Percentiles rank a stretch among this genome's conserved stretches.
Conservation (phyloP, 2,888 invertebrate genomes). For the Piscicola geometra region DNA sequence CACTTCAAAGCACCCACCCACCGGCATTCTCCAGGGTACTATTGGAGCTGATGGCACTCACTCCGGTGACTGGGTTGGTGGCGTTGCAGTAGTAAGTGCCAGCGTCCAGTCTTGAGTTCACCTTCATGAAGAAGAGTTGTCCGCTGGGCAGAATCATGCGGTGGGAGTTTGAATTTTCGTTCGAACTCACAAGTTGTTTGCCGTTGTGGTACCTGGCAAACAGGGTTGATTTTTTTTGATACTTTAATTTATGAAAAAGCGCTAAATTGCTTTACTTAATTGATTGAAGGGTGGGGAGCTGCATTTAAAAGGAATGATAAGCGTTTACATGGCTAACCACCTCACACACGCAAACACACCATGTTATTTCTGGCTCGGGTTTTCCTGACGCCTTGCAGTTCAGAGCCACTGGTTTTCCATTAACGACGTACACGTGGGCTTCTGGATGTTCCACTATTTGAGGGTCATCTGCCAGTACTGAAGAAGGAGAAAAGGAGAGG, state of each 20-base stretch:
- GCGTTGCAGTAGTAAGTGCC: constrained; percentile 45
- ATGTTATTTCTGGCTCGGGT: constrained; percentile 73
- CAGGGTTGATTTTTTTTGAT: background rate
- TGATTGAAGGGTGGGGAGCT: too few relatives aligned
- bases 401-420: constrained; percentile 91
- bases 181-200: constrained; percentile 64
- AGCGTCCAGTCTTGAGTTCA: constrained; percentile 62
- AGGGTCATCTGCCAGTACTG: constrained; percentile 58
- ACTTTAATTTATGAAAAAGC: too few relatives aligned
- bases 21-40: constrained; percentile 44
- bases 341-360: too few relatives aligned
- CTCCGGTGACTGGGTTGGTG: constrained; percentile 42
- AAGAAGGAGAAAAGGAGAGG: background rate
- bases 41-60: constrained; percentile 42
- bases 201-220: constrained; percentile 77
- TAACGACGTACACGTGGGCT: constrained; percentile 81
- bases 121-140: constrained; percentile 81
- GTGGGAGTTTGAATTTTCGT: constrained; percentile 71
- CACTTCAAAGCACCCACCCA: too few relatives aligned
- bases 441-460: constrained; percentile 94
- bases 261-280: too few relatives aligned
- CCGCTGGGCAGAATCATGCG: constrained; percentile 74
- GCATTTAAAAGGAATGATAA: too few relatives aligned
- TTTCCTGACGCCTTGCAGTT: constrained; percentile 96
- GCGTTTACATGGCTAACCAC: too few relatives aligned